Evolutionary conservation across 2,797 vertebrate genomes (phyloP).

Genomic region (Tolypeutes matacus): DNA sequence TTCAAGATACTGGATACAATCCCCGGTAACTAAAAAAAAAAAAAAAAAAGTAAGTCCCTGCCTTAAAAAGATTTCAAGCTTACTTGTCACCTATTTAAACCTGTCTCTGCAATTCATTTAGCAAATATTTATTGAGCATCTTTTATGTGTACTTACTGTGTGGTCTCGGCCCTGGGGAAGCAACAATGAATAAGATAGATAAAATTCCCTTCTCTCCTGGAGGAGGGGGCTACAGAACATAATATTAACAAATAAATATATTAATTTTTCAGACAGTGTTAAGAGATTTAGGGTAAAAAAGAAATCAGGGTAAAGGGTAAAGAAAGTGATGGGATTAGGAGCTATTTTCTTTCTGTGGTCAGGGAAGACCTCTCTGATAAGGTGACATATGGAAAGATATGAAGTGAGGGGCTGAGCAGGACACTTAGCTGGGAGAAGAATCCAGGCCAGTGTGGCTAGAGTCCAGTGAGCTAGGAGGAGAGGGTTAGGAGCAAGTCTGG

Average conservation of each 20-base stretch:
- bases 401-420: neutral
- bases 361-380: neutral
- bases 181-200: no score
- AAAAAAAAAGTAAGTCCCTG: neutral
- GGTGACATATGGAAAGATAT: neutral
- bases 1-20: no score
- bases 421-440: neutral
- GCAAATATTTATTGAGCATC: neutral
- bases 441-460: neutral
- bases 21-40: no score
- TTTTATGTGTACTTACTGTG: neutral
- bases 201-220: neutral
- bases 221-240: neutral
- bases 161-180: neutral
- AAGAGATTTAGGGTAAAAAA: neutral
- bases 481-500: neutral
- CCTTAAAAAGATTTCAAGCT: neutral
- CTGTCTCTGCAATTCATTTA: neutral
- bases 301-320: neutral
- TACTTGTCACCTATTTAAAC: neutral
- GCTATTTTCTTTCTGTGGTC: neutral
- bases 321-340: neutral
- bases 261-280: neutral
- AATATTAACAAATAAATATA: neutral
- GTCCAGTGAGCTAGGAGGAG: neutral